Percentiles rank a stretch among this genome's conserved stretches.
Evolutionary conservation across 2,797 vertebrate genomes (phyloP).

Genomic region (Pelochelys cantorii): DNA sequence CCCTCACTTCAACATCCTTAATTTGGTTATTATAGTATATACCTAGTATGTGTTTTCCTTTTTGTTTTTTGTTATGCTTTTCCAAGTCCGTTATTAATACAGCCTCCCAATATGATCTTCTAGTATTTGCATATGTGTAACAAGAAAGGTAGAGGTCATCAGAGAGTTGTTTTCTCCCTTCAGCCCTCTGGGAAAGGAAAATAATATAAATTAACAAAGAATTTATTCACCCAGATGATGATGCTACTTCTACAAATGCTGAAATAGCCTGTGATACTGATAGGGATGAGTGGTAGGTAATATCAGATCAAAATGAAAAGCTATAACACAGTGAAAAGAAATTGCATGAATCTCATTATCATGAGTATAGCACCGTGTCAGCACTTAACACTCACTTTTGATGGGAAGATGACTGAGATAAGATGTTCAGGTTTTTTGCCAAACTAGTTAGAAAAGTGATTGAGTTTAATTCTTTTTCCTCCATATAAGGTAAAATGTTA

Average conservation of each 20-base stretch:
- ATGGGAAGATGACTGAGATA: background rate
- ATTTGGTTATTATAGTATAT: background rate
- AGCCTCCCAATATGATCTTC: background rate
- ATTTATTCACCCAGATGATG: slow-evolving; percentile 22
- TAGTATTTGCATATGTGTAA: background rate
- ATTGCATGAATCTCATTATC: slow-evolving; percentile 60
- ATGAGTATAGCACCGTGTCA: slow-evolving; percentile 27
- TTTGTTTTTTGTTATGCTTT: background rate
- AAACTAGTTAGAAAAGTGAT: background rate
- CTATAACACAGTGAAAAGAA: slow-evolving; percentile 30
- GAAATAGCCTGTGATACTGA: slow-evolving; percentile 1
- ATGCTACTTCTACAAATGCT: slow-evolving; percentile 22
- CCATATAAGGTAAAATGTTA: background rate
- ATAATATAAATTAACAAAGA: background rate
- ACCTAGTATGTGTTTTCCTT: background rate
- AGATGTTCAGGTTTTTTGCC: background rate
- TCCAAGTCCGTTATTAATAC: background rate
- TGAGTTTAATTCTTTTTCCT: background rate
- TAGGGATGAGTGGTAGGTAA: slow-evolving; percentile 33
- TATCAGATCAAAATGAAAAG: slow-evolving; percentile 45
- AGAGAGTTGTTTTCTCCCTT: slow-evolving; percentile 16
- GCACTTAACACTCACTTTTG: slow-evolving; percentile 44
- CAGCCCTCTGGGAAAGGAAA: slow-evolving; percentile 2
- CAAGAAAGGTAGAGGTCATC: background rate
- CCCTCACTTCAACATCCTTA: rapidly evolving